phyloP scores from a whole-genome alignment of 2,113 vertebrate species.

The Ictalurus punctatus region DNA sequence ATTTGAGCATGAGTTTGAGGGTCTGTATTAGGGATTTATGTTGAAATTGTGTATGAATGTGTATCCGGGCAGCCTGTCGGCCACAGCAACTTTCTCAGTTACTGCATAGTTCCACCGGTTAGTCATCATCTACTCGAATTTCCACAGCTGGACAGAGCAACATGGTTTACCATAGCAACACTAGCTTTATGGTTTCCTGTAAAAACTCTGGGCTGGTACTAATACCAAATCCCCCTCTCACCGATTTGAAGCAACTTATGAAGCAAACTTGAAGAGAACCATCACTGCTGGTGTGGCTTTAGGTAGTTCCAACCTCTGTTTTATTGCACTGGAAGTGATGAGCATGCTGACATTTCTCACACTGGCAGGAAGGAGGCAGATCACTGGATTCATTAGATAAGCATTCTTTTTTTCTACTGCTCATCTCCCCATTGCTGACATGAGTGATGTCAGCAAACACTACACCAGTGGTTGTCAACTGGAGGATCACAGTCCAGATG shows the following conservation, averaged over 20 bases:
- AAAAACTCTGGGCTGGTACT: constrained; percentile 29
- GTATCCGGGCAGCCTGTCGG: not conserved
- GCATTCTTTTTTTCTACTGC: constrained; percentile 16
- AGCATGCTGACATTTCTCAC: constrained; percentile 29
- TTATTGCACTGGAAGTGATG: not conserved
- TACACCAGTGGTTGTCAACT: constrained; percentile 15
- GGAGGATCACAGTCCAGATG: not conserved
- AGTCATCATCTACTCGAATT: constrained; percentile 53
- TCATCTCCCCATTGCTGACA: constrained; percentile 17
- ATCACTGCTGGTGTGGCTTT: not conserved
- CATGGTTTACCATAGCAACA: constrained; percentile 64
- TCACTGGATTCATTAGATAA: constrained; percentile 16
- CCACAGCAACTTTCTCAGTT: constrained; percentile 24
- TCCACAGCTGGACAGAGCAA: constrained; percentile 57
- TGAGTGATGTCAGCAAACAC: constrained; percentile 3
- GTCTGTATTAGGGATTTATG: constrained; percentile 10
- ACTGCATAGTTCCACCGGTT: constrained; percentile 50
- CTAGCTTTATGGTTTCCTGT: constrained; percentile 64
- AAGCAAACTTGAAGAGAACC: not conserved
- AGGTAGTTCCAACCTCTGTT: not conserved
- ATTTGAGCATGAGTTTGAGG: not conserved
- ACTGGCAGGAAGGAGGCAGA: constrained; percentile 20
- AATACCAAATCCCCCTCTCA: constrained; percentile 15
- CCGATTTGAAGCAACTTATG: not conserved
- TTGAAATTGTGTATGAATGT: constrained; percentile 27